Evolutionary conservation across 2,113 vertebrate genomes (phyloP).

Genomic region (Coracopsis vasa): DNA sequence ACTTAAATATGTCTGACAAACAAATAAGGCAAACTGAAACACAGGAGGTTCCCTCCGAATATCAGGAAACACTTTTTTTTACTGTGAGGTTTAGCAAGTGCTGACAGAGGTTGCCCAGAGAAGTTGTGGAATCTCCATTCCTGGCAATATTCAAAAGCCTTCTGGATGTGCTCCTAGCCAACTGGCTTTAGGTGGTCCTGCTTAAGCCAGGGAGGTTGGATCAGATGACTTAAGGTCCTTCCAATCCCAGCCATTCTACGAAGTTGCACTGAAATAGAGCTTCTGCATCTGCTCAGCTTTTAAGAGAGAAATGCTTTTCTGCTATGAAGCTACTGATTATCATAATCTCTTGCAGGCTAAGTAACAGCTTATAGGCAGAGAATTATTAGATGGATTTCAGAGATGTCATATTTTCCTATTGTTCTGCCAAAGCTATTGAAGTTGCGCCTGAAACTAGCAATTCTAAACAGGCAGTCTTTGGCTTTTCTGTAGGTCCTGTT

Average conservation of each 20-base stretch:
- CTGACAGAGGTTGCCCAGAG: background rate
- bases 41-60: background rate
- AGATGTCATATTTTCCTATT: constrained; percentile 47
- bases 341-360: constrained; percentile 9
- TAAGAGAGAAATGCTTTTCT: background rate
- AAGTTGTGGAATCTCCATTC: background rate
- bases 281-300: background rate
- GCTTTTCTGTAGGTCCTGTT: background rate
- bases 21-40: background rate
- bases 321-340: constrained; percentile 4
- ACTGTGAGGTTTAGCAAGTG: too few relatives aligned
- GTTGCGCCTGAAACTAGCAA: constrained; percentile 18
- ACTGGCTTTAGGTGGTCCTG: background rate
- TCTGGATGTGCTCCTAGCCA: background rate
- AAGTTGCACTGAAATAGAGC: background rate
- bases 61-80: background rate
- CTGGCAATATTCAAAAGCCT: background rate
- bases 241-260: background rate
- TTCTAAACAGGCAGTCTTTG: background rate
- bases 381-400: background rate
- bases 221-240: background rate
- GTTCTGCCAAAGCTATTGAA: constrained; percentile 53
- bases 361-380: background rate
- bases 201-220: background rate
- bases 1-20: background rate